Conservation (phyloP, 2,797 vertebrate genomes). For the Danionella dracula region DNA sequence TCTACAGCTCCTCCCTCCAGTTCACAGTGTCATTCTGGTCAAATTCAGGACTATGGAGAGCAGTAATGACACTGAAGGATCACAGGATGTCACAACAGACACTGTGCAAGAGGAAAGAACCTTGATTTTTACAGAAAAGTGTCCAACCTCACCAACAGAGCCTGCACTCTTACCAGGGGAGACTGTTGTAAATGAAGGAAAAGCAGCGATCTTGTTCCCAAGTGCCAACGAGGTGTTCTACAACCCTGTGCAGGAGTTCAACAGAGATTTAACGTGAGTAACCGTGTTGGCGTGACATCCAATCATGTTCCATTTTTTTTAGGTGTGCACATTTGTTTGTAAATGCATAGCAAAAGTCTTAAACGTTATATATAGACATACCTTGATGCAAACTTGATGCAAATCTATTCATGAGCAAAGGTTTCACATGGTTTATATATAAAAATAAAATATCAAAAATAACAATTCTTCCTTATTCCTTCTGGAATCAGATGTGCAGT, state of each 20-base stretch:
- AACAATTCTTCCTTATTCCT: not conserved
- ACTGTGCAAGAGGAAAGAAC: not conserved
- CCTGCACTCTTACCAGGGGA: constrained; percentile 61
- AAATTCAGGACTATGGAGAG: constrained; percentile 55
- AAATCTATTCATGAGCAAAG: no score
- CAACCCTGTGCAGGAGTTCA: constrained; percentile 93
- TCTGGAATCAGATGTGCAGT: constrained; percentile 75
- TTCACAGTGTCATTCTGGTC: not conserved
- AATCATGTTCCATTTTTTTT: no score
- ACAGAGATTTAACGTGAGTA: constrained; percentile 89
- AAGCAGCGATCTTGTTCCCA: constrained; percentile 79
- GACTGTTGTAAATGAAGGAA: constrained; percentile 79
- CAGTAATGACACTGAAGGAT: constrained; percentile 3
- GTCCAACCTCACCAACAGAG: not conserved
- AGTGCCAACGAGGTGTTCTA: constrained; percentile 88
- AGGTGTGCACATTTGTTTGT: no score
- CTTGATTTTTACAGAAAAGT: not conserved
- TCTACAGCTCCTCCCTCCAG: not conserved
- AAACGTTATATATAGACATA: no score
- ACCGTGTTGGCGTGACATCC: not conserved
- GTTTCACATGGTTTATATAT: no score
- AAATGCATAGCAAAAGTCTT: no score
- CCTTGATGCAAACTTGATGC: no score
- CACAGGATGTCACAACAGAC: not conserved
- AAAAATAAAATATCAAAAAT: no score